phyloP scores from a whole-genome alignment of 2,888 invertebrate species.

The Stratiomys singularior region DNA sequence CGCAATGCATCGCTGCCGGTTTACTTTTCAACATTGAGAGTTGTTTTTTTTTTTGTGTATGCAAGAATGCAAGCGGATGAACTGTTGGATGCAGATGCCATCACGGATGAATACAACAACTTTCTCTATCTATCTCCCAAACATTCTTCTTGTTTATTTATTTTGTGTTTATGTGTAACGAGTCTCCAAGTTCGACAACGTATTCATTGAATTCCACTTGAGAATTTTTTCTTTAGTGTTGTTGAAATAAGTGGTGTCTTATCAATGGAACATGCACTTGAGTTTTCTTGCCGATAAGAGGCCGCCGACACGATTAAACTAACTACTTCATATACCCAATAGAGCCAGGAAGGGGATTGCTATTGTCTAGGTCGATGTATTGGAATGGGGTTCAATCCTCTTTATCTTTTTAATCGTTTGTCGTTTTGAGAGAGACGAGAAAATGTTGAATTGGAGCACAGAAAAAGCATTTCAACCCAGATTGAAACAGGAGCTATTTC shows the following conservation, averaged over 20 bases:
- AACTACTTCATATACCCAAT: background rate
- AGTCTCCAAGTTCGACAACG: slow-evolving; percentile 28
- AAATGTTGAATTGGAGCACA: too few species aligned
- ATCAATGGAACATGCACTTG: slow-evolving; percentile 31
- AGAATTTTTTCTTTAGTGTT: background rate
- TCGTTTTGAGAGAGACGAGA: too few species aligned
- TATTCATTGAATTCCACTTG: slow-evolving; percentile 16
- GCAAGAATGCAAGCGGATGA: too few species aligned
- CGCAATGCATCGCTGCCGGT: slow-evolving; percentile 3
- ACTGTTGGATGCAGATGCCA: background rate
- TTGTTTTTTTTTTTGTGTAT: too few species aligned
- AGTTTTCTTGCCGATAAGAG: slow-evolving; percentile 21
- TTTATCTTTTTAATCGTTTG: background rate
- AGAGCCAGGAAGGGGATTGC: background rate
- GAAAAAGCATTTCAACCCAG: too few species aligned
- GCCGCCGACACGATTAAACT: background rate
- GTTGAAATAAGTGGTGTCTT: background rate
- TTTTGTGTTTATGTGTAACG: slow-evolving; percentile 35
- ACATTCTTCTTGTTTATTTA: slow-evolving; percentile 23
- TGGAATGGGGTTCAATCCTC: slow-evolving; percentile 15
- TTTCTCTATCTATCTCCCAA: background rate
- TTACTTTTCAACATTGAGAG: too few species aligned
- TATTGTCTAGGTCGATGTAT: slow-evolving; percentile 8
- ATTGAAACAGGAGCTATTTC: too few species aligned
- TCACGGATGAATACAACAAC: background rate